Base-by-base conservation (phyloP, 2,113 vertebrate genomes). In the Aspiorhynchus laticeps region DNA sequence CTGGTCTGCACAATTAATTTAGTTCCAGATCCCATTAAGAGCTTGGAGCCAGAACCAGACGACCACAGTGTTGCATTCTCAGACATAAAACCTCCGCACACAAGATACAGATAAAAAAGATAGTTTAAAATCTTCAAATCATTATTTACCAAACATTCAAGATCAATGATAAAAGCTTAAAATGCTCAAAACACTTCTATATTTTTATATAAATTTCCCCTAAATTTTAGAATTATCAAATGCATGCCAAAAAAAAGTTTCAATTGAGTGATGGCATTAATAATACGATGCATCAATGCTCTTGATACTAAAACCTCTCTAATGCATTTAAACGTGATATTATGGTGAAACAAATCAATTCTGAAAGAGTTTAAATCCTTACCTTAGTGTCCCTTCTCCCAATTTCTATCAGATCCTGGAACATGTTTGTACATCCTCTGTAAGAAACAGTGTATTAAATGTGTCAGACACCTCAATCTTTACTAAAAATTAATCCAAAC, bases 21-120 rank as follows among this genome's bases (percentile, higher is more conserved):
- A 19, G 79, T 86, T 85, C 78, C 89, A 80, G 61, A 76, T 80
- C 88, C 88, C 38, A 91, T 90, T 2, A 80, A 51, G 21, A 89
- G 15, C 65, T 53, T 87, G 71, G 51, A 48, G 43, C 26, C 26
- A 2, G 65, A 89, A 2, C 41, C 73, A 59, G 86, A 85, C 0
- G 65, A 74, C 84, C 88, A 90, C 86, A 86, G 81, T 85, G 48
- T 19, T 43, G 80, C 43, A 74, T 46, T 21, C 38, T 24, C 65
- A 69, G 31, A 85, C 84, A 80, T 15, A 89, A 89, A 89, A 59
- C 41, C 75, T 71, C 73, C 19, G 7, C 48, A 12, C n/a, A 63
- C 67, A 87, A 36, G 8, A 53, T 3, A 9, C 5, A 53, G 12
- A n/a, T n/a, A 10, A 59, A 59, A 0, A 80, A 65, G 31, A 65